Evolutionary conservation across 2,888 invertebrate genomes (phyloP).

Genomic region (Harpalus rubripes): DNA sequence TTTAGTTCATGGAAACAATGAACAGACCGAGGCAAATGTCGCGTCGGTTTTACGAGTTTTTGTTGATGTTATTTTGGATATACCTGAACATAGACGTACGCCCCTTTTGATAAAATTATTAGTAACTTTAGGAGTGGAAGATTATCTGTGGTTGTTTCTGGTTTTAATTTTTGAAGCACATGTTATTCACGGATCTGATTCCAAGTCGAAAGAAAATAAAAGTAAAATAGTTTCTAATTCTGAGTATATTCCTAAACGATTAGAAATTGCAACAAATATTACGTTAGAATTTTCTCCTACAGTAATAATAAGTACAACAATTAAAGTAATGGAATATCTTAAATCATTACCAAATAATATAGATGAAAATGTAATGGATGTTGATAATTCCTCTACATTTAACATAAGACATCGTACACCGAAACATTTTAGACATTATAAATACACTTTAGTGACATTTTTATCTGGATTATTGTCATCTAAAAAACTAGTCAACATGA

Average conservation of each 20-base stretch:
- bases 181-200: conserved; percentile 80
- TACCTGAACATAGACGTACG: conserved; percentile 93
- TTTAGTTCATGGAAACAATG: conserved; percentile 77
- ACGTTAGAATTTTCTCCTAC: conserved; percentile 84
- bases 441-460: conserved; percentile 88
- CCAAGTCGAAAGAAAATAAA: conserved; percentile 76
- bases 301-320: conserved; percentile 82
- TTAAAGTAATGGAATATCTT: conserved; percentile 84
- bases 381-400: conserved; percentile 78
- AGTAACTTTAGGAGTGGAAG: conserved; percentile 83
- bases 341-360: conserved; percentile 84
- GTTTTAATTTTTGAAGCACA: conserved; percentile 86
- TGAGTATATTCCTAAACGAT: conserved; percentile 79
- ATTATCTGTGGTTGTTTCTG: conserved; percentile 86
- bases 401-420: conserved; percentile 83
- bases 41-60: conserved; percentile 91
- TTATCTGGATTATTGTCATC: conserved; percentile 85
- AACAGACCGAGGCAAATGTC: conserved; percentile 78
- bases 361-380: conserved; percentile 77
- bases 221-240: conserved; percentile 69
- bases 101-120: conserved; percentile 90
- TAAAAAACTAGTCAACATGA: conserved; percentile 84
- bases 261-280: conserved; percentile 85
- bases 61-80: conserved; percentile 93
- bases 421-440: conserved; percentile 91